phyloP scores from a whole-genome alignment of 2,888 invertebrate genomes.

The Lasioglossum morio region DNA sequence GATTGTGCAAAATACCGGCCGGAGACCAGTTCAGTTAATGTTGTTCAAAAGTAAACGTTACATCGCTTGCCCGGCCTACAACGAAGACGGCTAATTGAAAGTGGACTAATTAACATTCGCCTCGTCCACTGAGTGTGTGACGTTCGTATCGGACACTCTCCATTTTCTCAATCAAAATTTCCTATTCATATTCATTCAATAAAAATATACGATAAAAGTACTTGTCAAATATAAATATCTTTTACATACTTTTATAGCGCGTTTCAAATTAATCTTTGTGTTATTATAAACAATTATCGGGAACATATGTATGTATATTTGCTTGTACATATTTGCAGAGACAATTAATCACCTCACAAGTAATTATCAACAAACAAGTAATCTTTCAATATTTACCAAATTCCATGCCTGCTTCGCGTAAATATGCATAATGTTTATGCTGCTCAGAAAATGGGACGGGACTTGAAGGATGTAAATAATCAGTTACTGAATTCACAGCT shows the following conservation, averaged over 20 bases:
- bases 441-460: not conserved
- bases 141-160: not conserved
- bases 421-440: not conserved
- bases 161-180: not conserved
- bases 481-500: not conserved
- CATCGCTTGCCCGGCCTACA: no score
- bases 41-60: not conserved
- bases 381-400: not conserved
- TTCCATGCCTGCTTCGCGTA: not conserved
- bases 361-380: not conserved
- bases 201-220: not conserved
- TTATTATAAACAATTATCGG: not conserved
- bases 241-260: not conserved
- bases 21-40: not conserved
- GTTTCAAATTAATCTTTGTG: not conserved
- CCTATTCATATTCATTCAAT: not conserved
- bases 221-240: not conserved
- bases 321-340: not conserved
- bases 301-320: not conserved
- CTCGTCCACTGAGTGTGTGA: not conserved
- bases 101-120: not conserved
- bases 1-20: not conserved
- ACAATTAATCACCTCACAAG: not conserved
- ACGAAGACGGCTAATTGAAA: not conserved
- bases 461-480: not conserved